Base-by-base conservation (phyloP, 37 sponge, comb jelly and placozoan genomes). In the Chondrilla cf. caribensis region DNA sequence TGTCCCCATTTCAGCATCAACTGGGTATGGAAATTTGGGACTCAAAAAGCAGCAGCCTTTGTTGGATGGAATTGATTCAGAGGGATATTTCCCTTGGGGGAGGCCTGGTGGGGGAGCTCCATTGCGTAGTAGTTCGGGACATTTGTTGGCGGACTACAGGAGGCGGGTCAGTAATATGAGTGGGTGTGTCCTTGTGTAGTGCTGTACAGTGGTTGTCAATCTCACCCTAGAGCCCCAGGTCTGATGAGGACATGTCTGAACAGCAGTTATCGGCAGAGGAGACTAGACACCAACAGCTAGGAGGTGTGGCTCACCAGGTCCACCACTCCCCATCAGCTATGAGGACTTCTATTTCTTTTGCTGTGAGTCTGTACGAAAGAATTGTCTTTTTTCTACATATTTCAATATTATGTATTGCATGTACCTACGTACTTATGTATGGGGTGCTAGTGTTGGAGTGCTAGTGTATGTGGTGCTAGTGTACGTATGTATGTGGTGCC, bases 41-140 rank as follows among this genome's bases (percentile, higher is more conserved):
- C 9, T 47, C 9, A 47, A 47, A 14, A 47, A 47, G 15, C 25
- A n/a, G 64, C 64, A 62, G 25, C 29, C 64, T 19, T n/a, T 29
- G 7, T 7, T 29, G 15, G 64, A 29, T n/a, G 64, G 64, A 28
- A n/a, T 29, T 28, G 32, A 76, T 32, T 58, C n/a, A 1, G 87
- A 87, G 29, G 82, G 77, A 22, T 87, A 87, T 54, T 82, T 65
- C 58, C 87, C 87, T 19, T 87, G 70, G 60, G 87, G 87, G 1
- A 70, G 82, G 0, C 87, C 87, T 0, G 87, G 87, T 26, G 59
- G 82, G 22, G 87, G 87, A 0, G 87, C 87, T 5, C 87, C 87
- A 9, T 29, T 87, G 9, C 54, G 82, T 24, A 82, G 78, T 0
- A 57, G 5, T 18, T 82, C 87, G 7, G 87, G 87, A 58, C 38